A percentile compares a stretch with the other conserved stretches of the same genome.
Conservation (phyloP, 1,140 invertebrate genomes). For the Ceratina australensis region DNA sequence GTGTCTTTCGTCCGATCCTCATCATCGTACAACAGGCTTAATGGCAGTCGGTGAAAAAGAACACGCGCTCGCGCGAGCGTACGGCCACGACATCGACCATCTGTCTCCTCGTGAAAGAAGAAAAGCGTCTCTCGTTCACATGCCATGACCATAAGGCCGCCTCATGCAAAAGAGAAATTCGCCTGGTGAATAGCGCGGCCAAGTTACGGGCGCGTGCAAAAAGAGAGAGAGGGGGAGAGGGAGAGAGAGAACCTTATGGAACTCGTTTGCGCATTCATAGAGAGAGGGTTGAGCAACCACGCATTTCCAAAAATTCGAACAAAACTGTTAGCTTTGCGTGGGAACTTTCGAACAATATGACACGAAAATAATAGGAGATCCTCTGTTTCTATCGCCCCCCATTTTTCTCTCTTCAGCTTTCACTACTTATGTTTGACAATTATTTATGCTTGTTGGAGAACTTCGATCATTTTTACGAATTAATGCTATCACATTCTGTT, state of each 20-base stretch:
- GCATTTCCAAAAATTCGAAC: constrained; percentile 45
- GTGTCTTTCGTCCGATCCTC: constrained; percentile 31
- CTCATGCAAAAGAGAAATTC: constrained; percentile 53
- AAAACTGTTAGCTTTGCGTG: constrained; percentile 11
- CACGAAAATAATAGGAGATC: neutral
- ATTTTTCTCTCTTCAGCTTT: neutral
- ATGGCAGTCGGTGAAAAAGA: constrained; percentile 46
- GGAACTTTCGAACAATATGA: constrained; percentile 20
- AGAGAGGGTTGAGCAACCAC: constrained; percentile 11
- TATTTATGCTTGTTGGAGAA: too few relatives aligned
- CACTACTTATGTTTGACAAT: too few relatives aligned
- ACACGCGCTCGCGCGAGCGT: constrained; percentile 21
- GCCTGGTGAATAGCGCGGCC: constrained; percentile 19
- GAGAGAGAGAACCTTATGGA: constrained; percentile 10
- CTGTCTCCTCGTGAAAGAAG: constrained; percentile 51
- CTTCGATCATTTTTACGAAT: too few relatives aligned
- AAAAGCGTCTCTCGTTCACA: constrained; percentile 49
- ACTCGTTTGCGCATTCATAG: constrained; percentile 28
- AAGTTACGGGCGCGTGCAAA: constrained; percentile 8
- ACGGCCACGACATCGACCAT: constrained; percentile 36
- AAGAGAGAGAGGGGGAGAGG: too few relatives aligned
- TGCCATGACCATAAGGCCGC: constrained; percentile 45
- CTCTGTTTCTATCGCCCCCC: neutral
- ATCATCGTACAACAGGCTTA: constrained; percentile 41
- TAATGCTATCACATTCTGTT: too few relatives aligned